Base-by-base conservation (phyloP, 1,140 invertebrate species). In the Lepidurus arcticus region DNA sequence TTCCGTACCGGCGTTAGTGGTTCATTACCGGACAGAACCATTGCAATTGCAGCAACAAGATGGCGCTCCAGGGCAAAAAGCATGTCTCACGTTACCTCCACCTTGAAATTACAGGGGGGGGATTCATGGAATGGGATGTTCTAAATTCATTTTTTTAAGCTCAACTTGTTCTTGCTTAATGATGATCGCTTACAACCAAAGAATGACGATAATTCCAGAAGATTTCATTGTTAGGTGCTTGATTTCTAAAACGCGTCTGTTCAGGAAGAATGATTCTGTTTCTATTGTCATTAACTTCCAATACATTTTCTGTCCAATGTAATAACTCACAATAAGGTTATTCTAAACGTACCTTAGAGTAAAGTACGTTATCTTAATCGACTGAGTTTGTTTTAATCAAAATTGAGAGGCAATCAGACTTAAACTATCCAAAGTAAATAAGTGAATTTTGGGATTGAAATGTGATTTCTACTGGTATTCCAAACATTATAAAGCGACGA, bases 31-130 rank as follows among this genome's bases (percentile, higher is more conserved):
- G 53, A 65, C 53, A 65, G 53, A 65, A 65, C 53, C 53, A 21
- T 65, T 65, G 53, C 53, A 65, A 65, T 65, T 65, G 13, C 53
- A 65, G 13, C 53, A 65, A 65, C 53, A 65, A 65, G 53, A 65
- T 65, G 53, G 53, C 53, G 3, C 21, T 65, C 53, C 53, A 16
- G 53, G 53, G 16, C 16, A 65, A 13, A 65, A 65, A 16, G 53
- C 53, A 4, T 65, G 53, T 16, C 53, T 65, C 13, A 65, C 53
- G 1, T 65, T 65, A 7, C 53, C 53, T 16, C 53, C 53, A 21
- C 53, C 53, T 16, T 65, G 13, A 65, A 65, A 16, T 65, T 21
- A 16, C 53, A 65, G 7, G 21, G 21, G 21, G 7, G 53, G 21
- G 8, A 11, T 11, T 13, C 34, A 34, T 34, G 34, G 3, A 34